A percentile compares a stretch with the other conserved stretches of the same genome.
Evolutionary conservation across 1,140 invertebrate species (phyloP).

Genomic region (Drosophila navojoa): DNA sequence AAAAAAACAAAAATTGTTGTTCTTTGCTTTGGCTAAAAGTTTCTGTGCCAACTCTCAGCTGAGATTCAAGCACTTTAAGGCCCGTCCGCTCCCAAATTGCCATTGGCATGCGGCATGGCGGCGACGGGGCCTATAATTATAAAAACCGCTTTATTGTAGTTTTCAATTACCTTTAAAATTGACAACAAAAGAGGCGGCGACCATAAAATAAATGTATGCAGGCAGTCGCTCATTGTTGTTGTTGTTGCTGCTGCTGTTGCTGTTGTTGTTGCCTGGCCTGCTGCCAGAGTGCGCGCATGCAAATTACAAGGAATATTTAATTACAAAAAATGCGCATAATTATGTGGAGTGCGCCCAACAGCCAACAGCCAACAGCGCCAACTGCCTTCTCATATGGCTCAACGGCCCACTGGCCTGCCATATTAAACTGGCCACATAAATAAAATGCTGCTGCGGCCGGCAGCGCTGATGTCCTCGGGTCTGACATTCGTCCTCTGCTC

Average conservation of each 20-base stretch:
- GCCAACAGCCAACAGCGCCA: neutral
- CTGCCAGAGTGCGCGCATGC: constrained; percentile 54
- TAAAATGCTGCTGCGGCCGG: constrained; percentile 53
- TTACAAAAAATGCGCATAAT: constrained; percentile 81
- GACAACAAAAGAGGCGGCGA: constrained; percentile 70
- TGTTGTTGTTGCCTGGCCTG: neutral
- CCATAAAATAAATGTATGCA: constrained; percentile 37
- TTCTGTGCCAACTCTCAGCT: constrained; percentile 49
- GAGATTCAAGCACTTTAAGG: constrained; percentile 19
- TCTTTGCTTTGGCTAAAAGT: constrained; percentile 64
- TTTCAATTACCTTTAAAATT: constrained; percentile 81
- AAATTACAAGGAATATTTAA: constrained; percentile 82
- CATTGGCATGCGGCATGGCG: neutral
- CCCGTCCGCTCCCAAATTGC: neutral
- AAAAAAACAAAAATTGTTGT: constrained; percentile 70
- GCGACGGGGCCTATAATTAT: constrained; percentile 58
- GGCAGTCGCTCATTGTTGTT: neutral
- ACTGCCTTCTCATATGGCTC: neutral
- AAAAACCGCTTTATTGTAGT: constrained; percentile 80
- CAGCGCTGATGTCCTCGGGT: constrained; percentile 9
- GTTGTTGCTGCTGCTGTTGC: too few species aligned
- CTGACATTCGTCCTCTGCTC: constrained; percentile 30
- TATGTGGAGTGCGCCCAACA: constrained; percentile 54
- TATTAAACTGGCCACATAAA: constrained; percentile 69
- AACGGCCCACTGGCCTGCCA: constrained; percentile 11